phyloP scores from a whole-genome alignment of 2,888 invertebrate genomes.

The Luffia ferchaultella region DNA sequence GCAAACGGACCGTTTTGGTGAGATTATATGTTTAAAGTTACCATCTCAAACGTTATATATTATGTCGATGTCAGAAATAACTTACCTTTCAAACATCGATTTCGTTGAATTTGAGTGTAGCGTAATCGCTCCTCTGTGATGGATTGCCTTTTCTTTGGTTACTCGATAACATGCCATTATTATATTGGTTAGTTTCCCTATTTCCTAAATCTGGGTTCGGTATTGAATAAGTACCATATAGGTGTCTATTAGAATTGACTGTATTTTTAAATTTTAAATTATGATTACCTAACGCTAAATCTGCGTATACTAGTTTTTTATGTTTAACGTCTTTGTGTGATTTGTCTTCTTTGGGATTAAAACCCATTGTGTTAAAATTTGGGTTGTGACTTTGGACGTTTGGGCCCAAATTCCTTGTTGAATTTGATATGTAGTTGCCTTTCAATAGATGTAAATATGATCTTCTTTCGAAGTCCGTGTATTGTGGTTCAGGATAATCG shows the following conservation, averaged over 20 bases:
- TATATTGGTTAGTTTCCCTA: constrained; percentile 38
- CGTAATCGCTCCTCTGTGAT: constrained; percentile 47
- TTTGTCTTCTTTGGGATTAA: constrained; percentile 39
- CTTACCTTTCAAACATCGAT: constrained; percentile 62
- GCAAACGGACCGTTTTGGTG: too few species aligned
- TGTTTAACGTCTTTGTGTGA: constrained; percentile 31
- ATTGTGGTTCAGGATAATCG: constrained; percentile 47
- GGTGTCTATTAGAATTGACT: constrained; percentile 64
- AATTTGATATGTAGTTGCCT: constrained; percentile 60
- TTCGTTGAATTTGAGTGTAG: constrained; percentile 60
- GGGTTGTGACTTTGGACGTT: constrained; percentile 38
- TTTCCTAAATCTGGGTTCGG: constrained; percentile 46
- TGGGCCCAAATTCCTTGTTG: constrained; percentile 49
- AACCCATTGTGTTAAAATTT: constrained; percentile 42
- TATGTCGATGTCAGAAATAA: too few species aligned
- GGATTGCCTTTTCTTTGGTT: constrained; percentile 38
- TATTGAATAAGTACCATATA: constrained; percentile 59
- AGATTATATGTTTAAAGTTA: too few species aligned
- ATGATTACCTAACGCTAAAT: constrained; percentile 63
- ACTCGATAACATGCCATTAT: constrained; percentile 39
- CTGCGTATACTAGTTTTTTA: constrained; percentile 62
- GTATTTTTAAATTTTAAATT: constrained; percentile 66
- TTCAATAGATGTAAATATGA: constrained; percentile 52
- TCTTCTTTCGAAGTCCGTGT: constrained; percentile 49
- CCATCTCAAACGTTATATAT: too few species aligned